phyloP scores from a whole-genome alignment of 2,888 invertebrate genomes.

The Aproaerema taeniolella region DNA sequence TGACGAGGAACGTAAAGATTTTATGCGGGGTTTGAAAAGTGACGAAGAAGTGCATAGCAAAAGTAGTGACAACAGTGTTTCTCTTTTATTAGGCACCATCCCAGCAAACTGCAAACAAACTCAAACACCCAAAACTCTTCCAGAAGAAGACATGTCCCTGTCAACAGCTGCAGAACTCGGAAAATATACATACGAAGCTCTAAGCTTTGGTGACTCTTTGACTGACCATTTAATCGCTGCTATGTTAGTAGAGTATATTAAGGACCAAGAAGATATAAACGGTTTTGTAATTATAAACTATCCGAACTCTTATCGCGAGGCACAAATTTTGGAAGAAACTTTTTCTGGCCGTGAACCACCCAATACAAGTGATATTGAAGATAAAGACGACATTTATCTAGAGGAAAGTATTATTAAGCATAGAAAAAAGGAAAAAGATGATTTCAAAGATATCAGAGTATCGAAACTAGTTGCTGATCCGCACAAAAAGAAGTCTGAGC shows the following conservation, averaged over 20 bases:
- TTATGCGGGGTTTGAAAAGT: slow-evolving; percentile 50
- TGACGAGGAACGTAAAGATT: slow-evolving; percentile 47
- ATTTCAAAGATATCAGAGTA: slow-evolving; percentile 44
- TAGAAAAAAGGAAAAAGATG: slow-evolving; percentile 51
- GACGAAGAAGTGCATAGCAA: slow-evolving; percentile 44
- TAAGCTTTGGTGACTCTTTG: slow-evolving; percentile 72
- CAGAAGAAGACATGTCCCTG: slow-evolving; percentile 74
- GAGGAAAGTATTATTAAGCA: slow-evolving; percentile 57
- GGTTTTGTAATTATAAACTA: slow-evolving; percentile 82
- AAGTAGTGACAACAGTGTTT: slow-evolving; percentile 36
- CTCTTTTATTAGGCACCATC: slow-evolving; percentile 34
- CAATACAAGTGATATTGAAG: slow-evolving; percentile 43
- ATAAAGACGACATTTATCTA: slow-evolving; percentile 58
- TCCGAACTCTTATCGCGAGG: slow-evolving; percentile 77
- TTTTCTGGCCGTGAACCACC: slow-evolving; percentile 74
- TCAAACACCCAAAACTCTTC: slow-evolving; percentile 79
- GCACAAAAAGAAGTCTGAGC: slow-evolving; percentile 42
- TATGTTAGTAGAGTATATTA: slow-evolving; percentile 79
- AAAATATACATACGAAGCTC: slow-evolving; percentile 70
- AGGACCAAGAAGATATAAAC: slow-evolving; percentile 56
- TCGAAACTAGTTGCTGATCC: slow-evolving; percentile 76
- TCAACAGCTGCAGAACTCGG: slow-evolving; percentile 74
- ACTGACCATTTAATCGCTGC: slow-evolving; percentile 74
- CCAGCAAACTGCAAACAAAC: slow-evolving; percentile 66
- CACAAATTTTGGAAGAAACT: slow-evolving; percentile 77